Evolutionary conservation across 2,797 vertebrate species (phyloP).

Genomic region (Fundulus diaphanus): DNA sequence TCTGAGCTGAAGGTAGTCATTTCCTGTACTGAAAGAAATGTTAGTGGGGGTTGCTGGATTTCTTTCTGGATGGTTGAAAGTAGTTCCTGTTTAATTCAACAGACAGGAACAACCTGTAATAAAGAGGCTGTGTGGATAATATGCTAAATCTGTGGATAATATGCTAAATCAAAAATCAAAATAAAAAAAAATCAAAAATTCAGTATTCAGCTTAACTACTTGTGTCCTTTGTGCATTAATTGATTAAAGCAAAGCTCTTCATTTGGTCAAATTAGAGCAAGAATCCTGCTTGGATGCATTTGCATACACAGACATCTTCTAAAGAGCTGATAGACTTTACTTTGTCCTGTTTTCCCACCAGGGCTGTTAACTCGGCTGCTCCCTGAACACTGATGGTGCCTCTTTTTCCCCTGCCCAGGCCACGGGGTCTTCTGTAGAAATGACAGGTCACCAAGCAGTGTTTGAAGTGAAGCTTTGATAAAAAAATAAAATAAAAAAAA

Average conservation of each 20-base stretch:
- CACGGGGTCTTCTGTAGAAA: constrained; percentile 56
- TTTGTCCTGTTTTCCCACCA: constrained; percentile 10
- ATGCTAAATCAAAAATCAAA: constrained; percentile 1
- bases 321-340: constrained; percentile 43
- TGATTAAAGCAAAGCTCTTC: constrained; percentile 46
- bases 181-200: too few species aligned
- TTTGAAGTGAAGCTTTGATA: constrained; percentile 70
- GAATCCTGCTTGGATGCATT: constrained; percentile 38
- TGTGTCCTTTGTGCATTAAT: constrained; percentile 41
- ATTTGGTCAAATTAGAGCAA: constrained; percentile 45
- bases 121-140: neutral
- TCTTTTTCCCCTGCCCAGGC: constrained; percentile 34
- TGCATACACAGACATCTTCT: constrained; percentile 40
- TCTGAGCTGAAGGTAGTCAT: neutral
- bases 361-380: constrained; percentile 47
- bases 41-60: neutral
- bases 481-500: too few species aligned
- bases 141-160: neutral
- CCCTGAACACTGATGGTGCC: constrained; percentile 51
- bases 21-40: constrained; percentile 4
- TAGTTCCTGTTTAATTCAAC: neutral
- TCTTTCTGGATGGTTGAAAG: constrained; percentile 3
- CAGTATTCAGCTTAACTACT: neutral
- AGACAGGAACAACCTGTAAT: constrained; percentile 1
- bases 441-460: constrained; percentile 53